A percentile compares a stretch with the other conserved stretches of the same genome.
phyloP scores from a whole-genome alignment of 2,113 vertebrate genomes.

The Percina caprodes region DNA sequence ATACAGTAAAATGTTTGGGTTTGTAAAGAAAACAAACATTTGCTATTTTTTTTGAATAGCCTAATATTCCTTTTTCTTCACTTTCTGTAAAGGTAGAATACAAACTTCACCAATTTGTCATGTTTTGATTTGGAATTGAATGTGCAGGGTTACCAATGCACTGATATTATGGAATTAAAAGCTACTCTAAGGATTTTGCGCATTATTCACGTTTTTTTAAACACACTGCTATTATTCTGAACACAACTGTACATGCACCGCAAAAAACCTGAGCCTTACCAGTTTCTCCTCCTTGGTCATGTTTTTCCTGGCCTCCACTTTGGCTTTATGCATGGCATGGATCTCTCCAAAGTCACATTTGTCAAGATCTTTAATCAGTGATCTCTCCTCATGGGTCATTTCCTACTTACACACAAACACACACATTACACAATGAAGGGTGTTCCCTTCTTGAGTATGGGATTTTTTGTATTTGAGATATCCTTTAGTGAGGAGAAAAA shows the following conservation, averaged over 20 bases:
- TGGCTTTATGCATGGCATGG: slow-evolving; percentile 81
- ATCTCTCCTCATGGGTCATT: slow-evolving; percentile 82
- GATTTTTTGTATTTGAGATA: neutral
- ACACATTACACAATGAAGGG: neutral
- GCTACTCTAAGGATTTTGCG: no score
- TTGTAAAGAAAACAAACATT: no score
- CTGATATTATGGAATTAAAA: no score
- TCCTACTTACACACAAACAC: slow-evolving; percentile 71
- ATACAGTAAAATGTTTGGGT: no score
- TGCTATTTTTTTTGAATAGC: no score
- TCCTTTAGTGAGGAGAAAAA: neutral
- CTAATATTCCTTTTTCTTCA: no score
- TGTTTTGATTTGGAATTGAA: no score
- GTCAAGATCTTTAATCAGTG: slow-evolving; percentile 78
- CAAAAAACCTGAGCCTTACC: slow-evolving; percentile 56
- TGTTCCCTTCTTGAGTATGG: neutral
- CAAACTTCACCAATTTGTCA: no score
- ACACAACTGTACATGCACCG: neutral
- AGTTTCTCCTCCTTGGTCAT: slow-evolving; percentile 84
- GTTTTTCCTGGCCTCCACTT: slow-evolving; percentile 81
- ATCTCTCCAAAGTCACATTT: slow-evolving; percentile 86
- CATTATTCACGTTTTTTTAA: no score
- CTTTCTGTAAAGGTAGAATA: no score
- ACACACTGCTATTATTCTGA: no score
- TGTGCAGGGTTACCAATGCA: no score